Percentiles rank a stretch among this genome's conserved stretches.
These are phyloP conservation scores for Agelastica alni DNA, from an alignment of 2,888 invertebrate genomes.

Conservation along the genomic window DNA sequence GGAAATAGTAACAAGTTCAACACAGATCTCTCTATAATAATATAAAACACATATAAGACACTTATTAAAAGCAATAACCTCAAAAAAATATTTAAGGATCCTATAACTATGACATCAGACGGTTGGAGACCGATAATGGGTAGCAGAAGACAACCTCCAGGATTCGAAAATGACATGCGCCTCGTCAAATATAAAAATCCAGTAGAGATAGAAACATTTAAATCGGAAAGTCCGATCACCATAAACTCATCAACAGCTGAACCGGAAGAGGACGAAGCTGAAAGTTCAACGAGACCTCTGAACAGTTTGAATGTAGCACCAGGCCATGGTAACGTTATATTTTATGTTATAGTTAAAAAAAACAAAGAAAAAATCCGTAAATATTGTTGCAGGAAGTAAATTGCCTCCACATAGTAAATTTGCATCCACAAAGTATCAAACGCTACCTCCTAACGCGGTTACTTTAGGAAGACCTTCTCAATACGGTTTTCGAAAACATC, in stretches of 20 bases:
- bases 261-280: slow-evolving; percentile 21
- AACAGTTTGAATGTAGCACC: slow-evolving; percentile 24
- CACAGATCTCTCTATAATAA: too few relatives aligned
- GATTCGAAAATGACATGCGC: slow-evolving; percentile 37
- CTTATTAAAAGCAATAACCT: background rate
- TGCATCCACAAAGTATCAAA: slow-evolving; percentile 27
- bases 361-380: too few relatives aligned
- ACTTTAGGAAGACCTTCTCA: slow-evolving; percentile 21
- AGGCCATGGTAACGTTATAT: too few relatives aligned
- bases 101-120: slow-evolving; percentile 61
- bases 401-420: slow-evolving; percentile 25
- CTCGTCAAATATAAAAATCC: slow-evolving; percentile 47
- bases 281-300: slow-evolving; percentile 17
- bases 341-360: too few relatives aligned
- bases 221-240: slow-evolving; percentile 33
- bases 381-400: slow-evolving; percentile 19
- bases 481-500: slow-evolving; percentile 17
- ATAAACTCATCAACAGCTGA: slow-evolving; percentile 22
- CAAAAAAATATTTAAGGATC: too few relatives aligned
- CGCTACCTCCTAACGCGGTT: slow-evolving; percentile 17
- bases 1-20: too few relatives aligned
- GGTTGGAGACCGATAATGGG: slow-evolving; percentile 68
- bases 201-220: slow-evolving; percentile 32
- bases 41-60: too few relatives aligned
- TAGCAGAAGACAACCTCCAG: slow-evolving; percentile 35